A percentile compares a stretch with the other conserved stretches of the same genome.
Conservation (phyloP, 2,797 vertebrate species). For the Onychomys torridus region DNA sequence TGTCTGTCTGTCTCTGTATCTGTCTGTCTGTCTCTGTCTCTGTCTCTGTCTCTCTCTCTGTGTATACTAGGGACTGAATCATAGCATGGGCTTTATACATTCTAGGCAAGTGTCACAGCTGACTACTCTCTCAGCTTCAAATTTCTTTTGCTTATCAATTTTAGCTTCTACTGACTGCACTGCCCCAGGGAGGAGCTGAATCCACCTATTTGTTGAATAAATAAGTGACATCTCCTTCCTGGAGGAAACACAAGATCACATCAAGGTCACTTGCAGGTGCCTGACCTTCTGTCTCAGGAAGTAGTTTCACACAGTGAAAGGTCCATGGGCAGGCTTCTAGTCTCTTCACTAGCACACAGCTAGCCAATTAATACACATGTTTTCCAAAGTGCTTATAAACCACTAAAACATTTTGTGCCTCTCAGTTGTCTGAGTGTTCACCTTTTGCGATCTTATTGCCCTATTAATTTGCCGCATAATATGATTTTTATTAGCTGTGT, state of each 20-base stretch:
- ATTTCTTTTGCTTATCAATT: background rate
- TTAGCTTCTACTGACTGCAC: background rate
- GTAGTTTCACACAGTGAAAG: background rate
- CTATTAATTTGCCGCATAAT: background rate
- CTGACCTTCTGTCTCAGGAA: constrained; percentile 53
- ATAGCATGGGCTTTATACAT: background rate
- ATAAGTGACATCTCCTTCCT: background rate
- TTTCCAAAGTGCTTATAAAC: constrained; percentile 58
- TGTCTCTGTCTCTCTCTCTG: background rate
- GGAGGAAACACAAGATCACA: constrained; percentile 3
- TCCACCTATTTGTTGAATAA: background rate
- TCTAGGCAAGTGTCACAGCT: background rate
- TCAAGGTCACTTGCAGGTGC: background rate
- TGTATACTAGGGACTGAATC: background rate
- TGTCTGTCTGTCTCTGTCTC: background rate
- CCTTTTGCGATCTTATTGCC: background rate
- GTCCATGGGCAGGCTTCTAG: background rate
- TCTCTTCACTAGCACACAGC: constrained; percentile 26
- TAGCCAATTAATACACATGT: background rate
- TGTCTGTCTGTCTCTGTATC: background rate
- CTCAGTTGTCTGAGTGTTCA: background rate
- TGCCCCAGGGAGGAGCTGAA: background rate
- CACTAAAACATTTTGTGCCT: constrained; percentile 10
- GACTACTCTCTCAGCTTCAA: background rate
- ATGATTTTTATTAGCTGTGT: constrained; percentile 37